These are phyloP conservation scores for Acleris laterana DNA, from an alignment of 2,888 invertebrate species.

Conservation along the genomic window DNA sequence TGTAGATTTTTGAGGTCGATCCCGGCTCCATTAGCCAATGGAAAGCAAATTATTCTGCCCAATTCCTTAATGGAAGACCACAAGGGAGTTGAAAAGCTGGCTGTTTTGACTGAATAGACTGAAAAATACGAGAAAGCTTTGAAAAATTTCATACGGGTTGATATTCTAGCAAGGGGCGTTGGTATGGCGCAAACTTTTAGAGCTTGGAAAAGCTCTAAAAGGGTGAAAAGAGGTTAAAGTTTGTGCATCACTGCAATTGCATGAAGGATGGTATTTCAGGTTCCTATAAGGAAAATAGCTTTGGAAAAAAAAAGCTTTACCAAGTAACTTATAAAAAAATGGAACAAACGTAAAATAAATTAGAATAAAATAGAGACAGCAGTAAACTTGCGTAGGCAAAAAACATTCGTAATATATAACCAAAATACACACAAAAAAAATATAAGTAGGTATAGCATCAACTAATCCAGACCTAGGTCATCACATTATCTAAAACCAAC, in stretches of 20 bases:
- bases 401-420: no score
- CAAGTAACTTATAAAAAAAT: no score
- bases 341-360: no score
- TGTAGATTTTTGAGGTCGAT: neutral
- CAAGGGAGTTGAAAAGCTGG: constrained; percentile 24
- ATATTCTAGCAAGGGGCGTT: constrained; percentile 2
- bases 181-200: neutral
- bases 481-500: neutral
- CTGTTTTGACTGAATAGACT: constrained; percentile 8
- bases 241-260: no score
- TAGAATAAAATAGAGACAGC: no score
- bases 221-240: no score
- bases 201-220: neutral
- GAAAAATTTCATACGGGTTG: constrained; percentile 7
- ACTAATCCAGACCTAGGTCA: neutral
- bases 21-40: constrained; percentile 5
- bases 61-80: constrained; percentile 31
- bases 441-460: no score
- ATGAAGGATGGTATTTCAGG: no score
- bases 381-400: no score
- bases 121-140: constrained; percentile 14
- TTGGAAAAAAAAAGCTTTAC: no score
- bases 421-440: no score
- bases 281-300: no score
- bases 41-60: constrained; percentile 10